These are phyloP conservation scores for Drosophila arawakana DNA, from an alignment of 1,140 invertebrate genomes.

Conservation along the genomic window DNA sequence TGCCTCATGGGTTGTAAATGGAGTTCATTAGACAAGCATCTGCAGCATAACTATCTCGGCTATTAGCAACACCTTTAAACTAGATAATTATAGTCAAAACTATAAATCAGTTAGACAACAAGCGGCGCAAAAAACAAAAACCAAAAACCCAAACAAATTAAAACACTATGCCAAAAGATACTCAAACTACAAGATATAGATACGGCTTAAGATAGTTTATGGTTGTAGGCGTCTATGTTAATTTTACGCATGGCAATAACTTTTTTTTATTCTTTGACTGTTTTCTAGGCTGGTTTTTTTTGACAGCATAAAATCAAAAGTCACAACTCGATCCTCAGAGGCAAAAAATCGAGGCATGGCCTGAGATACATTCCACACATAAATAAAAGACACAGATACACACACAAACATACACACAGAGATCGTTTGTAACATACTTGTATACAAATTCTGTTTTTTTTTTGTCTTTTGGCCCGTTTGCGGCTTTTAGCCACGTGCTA, in stretches of 20 bases:
- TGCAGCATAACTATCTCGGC: slow-evolving; percentile 13
- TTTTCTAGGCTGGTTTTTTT: background rate
- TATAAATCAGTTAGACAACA: slow-evolving; percentile 56
- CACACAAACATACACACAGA: background rate
- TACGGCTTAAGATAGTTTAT: slow-evolving; percentile 16
- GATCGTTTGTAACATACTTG: background rate
- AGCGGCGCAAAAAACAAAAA: slow-evolving; percentile 7
- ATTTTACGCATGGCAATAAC: slow-evolving; percentile 41
- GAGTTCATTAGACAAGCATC: slow-evolving; percentile 41
- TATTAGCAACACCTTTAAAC: slow-evolving; percentile 70
- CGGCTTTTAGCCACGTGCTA: slow-evolving; percentile 71
- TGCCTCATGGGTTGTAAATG: slow-evolving; percentile 30
- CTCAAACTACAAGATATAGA: slow-evolving; percentile 19
- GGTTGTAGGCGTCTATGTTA: slow-evolving; percentile 64
- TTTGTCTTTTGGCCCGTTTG: slow-evolving; percentile 48
- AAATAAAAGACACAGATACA: slow-evolving; percentile 11
- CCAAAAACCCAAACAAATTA: background rate
- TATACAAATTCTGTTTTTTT: slow-evolving; percentile 30
- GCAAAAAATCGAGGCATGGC: background rate
- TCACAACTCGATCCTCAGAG: slow-evolving; percentile 3
- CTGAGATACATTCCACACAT: slow-evolving; percentile 24
- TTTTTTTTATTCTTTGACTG: background rate
- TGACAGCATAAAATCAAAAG: slow-evolving; percentile 36
- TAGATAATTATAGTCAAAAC: slow-evolving; percentile 54
- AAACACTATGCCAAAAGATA: background rate